Base-by-base conservation (phyloP, 2,888 invertebrate genomes). In the Endotricha flammealis region DNA sequence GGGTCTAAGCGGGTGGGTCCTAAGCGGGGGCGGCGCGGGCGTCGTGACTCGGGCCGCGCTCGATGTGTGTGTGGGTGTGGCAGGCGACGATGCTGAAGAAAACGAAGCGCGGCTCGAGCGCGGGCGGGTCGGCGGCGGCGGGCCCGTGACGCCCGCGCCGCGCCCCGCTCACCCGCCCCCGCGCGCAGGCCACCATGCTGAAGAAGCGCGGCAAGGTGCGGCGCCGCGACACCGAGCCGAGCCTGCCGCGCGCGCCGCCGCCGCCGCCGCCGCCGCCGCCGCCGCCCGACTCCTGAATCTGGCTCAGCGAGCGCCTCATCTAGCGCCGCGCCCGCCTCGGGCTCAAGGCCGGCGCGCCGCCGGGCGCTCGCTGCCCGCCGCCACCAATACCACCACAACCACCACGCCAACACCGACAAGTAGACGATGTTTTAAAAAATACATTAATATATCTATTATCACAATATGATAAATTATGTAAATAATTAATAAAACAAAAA, bases 21-120 rank as follows among this genome's bases (percentile, higher is more conserved):
- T 14, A 32, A 32, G 44, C 52, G 43, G 45, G 52, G 44, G 48
- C 48, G 55, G 55, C 43, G 53, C 51, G 56, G 46, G 52, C 46
- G 50, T 51, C 44, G 57, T 44, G 52, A 51, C 44, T 45, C 51
- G 43, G 45, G 50, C 46, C 38, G 44, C 43, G 42, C 48, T 44
- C 36, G 50, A 44, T 46, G 38, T 49, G 46, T 67, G 66, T 64
- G 63, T 67, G 71, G 71, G 69, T 69, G 67, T 70, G 69, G 74
- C 91, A 99, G 99, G 99, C 99, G 81, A 99, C 98, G 88, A 99
- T 99, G 99, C 91, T 99, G 92, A 98, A 98, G 94, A 99, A 99
- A 93, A 94, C 94, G 90, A 99, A 98, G 92, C 97, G 97, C 91
- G 97, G 96, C 90, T 92, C 97, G 81, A 62, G 68, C 67, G 67